phyloP scores from a whole-genome alignment of 2,888 invertebrate species.

The Scaptodrosophila latifasciaeformis region DNA sequence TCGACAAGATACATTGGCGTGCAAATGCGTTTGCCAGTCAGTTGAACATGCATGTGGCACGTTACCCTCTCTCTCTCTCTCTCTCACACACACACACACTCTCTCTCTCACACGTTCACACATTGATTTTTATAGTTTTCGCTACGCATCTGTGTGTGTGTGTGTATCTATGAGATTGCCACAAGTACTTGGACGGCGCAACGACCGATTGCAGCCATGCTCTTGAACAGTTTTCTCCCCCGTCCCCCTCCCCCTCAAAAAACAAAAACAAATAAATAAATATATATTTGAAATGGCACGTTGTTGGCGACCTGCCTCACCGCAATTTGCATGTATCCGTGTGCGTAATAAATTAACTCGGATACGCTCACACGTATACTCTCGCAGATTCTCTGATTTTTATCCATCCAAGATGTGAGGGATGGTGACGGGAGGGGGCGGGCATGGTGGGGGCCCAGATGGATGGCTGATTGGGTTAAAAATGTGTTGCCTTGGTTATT shows the following conservation, averaged over 20 bases:
- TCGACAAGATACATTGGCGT: conserved; percentile 4
- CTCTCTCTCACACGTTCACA: too few relatives aligned
- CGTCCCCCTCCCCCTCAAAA: background rate
- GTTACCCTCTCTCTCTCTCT: background rate
- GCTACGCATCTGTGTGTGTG: background rate
- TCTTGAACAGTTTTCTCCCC: conserved; percentile 36
- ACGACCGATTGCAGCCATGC: conserved; percentile 41
- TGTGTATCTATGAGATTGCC: conserved; percentile 1
- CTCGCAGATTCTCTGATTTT: too few relatives aligned
- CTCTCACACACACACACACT: conserved; percentile 15
- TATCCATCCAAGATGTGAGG: too few relatives aligned
- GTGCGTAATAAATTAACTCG: conserved; percentile 38
- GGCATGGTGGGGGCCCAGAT: too few relatives aligned
- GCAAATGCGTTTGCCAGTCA: background rate
- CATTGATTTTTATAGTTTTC: conserved; percentile 39
- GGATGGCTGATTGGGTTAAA: too few relatives aligned
- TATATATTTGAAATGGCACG: conserved; percentile 15
- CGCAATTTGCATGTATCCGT: conserved; percentile 53
- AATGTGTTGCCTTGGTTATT: too few relatives aligned
- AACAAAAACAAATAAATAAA: too few relatives aligned
- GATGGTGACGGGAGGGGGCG: too few relatives aligned
- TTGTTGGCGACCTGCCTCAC: conserved; percentile 62
- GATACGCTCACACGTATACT: conserved; percentile 9
- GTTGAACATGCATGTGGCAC: conserved; percentile 33
- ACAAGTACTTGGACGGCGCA: conserved; percentile 21